Percentiles rank a stretch among this genome's conserved stretches.
Conservation (phyloP, 2,797 vertebrate species). For the Falco rusticolus region DNA sequence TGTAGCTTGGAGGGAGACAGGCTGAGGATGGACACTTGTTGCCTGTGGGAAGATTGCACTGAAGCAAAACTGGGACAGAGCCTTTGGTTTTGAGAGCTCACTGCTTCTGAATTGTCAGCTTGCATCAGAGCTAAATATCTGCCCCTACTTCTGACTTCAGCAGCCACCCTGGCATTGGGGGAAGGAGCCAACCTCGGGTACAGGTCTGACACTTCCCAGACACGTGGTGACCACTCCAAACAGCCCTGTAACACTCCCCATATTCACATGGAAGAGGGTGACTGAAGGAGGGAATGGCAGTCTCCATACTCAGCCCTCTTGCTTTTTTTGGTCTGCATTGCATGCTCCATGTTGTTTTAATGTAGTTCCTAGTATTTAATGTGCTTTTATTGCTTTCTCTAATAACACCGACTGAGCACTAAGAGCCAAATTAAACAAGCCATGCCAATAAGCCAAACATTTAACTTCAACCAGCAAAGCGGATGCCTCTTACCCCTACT, state of each 20-base stretch:
- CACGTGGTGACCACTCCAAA: neutral
- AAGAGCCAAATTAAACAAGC: slow-evolving; percentile 64
- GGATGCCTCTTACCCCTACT: neutral
- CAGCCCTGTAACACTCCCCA: neutral
- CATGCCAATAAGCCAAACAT: slow-evolving; percentile 42
- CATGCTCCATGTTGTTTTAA: slow-evolving; percentile 28
- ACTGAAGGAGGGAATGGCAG: neutral
- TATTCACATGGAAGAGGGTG: neutral
- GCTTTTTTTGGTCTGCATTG: slow-evolving; percentile 8
- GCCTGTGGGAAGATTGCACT: neutral
- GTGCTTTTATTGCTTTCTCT: slow-evolving; percentile 59
- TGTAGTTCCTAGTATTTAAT: slow-evolving; percentile 51
- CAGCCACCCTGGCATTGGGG: neutral
- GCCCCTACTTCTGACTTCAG: neutral
- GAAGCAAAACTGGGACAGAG: neutral
- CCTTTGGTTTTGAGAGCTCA: neutral
- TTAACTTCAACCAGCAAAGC: slow-evolving; percentile 27
- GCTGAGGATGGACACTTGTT: neutral
- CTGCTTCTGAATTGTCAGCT: neutral
- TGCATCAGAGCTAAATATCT: neutral
- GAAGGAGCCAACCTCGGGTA: neutral
- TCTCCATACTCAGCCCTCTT: neutral
- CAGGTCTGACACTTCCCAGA: neutral
- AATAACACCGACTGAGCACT: slow-evolving; percentile 10
- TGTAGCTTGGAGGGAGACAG: neutral